Conservation (phyloP, 2,113 vertebrate species). For the Pristiophorus japonicus region DNA sequence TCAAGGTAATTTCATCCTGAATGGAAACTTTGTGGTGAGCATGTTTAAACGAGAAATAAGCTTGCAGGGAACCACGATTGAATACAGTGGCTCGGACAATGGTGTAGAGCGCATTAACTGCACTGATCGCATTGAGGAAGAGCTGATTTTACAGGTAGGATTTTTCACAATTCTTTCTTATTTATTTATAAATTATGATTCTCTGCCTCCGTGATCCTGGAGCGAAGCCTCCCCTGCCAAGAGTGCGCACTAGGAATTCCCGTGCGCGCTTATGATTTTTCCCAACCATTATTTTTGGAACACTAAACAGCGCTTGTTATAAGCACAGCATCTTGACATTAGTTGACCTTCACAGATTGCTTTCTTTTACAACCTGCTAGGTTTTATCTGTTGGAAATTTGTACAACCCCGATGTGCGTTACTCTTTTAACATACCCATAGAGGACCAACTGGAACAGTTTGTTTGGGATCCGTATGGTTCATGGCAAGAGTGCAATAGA, state of each 20-base stretch:
- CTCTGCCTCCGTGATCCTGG: background rate
- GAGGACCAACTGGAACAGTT: conserved; percentile 74
- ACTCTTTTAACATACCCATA: conserved; percentile 84
- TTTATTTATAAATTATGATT: background rate
- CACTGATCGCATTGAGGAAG: conserved; percentile 78
- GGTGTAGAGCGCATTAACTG: conserved; percentile 87
- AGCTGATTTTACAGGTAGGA: conserved; percentile 78
- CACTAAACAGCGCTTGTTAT: background rate
- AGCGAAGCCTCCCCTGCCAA: background rate
- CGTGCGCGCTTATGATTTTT: background rate
- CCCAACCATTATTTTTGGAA: background rate
- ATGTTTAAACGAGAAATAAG: conserved; percentile 90
- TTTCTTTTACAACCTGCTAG: conserved; percentile 55
- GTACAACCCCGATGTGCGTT: conserved; percentile 85
- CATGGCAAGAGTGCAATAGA: conserved; percentile 84
- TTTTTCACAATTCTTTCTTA: background rate
- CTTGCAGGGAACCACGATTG: conserved; percentile 75
- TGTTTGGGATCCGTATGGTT: conserved; percentile 75
- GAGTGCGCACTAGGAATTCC: background rate
- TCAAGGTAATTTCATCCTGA: conserved; percentile 82
- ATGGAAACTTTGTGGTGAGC: conserved; percentile 95
- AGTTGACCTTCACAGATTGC: conserved; percentile 41
- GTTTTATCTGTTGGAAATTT: conserved; percentile 93
- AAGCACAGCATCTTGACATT: background rate
- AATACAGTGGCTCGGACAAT: conserved; percentile 90